A percentile compares a stretch with the other conserved stretches of the same genome.
Evolutionary conservation across 2,113 vertebrate species (phyloP).

Genomic region (Gnathonemus longibarbis): DNA sequence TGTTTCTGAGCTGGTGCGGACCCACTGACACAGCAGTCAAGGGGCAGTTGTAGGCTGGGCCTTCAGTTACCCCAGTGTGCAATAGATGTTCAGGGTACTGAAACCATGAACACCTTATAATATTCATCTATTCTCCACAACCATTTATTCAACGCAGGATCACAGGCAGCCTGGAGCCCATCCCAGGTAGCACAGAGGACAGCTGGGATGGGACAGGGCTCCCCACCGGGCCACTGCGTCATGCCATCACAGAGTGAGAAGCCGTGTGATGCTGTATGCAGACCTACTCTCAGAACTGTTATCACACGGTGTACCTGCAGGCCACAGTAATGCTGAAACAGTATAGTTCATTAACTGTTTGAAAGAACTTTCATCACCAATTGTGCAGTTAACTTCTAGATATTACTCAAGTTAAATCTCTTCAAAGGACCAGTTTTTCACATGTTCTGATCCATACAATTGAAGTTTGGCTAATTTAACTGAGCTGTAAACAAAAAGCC

Average conservation of each 20-base stretch:
- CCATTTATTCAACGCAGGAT: not conserved
- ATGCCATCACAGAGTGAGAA: not conserved
- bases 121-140: not conserved
- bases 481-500: conserved; percentile 56
- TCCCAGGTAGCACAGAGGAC: not conserved
- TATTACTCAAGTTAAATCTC: conserved; percentile 50
- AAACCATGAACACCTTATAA: not conserved
- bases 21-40: not conserved
- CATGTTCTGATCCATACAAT: conserved; percentile 49
- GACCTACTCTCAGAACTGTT: not conserved
- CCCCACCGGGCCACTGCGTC: not conserved
- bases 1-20: not conserved
- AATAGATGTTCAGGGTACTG: not conserved
- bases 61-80: not conserved
- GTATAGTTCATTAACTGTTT: not conserved
- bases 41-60: not conserved
- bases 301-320: not conserved
- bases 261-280: not conserved
- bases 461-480: conserved; percentile 62
- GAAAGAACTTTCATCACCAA: conserved; percentile 38
- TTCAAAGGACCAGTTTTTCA: conserved; percentile 45
- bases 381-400: conserved; percentile 43
- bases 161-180: not conserved
- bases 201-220: not conserved
- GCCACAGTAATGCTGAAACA: not conserved